Conservation (phyloP, 2,888 invertebrate genomes). For the Neoitamus cyanurus region DNA sequence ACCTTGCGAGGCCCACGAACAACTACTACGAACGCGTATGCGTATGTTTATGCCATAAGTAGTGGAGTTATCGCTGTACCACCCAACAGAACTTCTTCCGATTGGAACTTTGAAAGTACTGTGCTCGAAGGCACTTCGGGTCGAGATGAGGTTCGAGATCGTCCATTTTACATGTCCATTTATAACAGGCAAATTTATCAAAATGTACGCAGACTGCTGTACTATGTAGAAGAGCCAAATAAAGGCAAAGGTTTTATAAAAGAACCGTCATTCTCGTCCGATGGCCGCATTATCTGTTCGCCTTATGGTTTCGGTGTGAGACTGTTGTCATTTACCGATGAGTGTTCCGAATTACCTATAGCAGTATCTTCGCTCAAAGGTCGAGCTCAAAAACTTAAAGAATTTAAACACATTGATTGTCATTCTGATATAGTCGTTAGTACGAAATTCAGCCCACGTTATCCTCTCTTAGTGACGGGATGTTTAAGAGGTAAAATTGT, state of each 20-base stretch:
- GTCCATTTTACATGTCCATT: constrained; percentile 41
- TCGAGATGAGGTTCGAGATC: constrained; percentile 18
- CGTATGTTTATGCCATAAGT: constrained; percentile 65
- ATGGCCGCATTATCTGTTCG: constrained; percentile 90
- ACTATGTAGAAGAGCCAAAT: constrained; percentile 87
- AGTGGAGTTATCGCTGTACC: constrained; percentile 61
- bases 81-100: not conserved
- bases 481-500: constrained; percentile 89
- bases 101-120: constrained; percentile 8
- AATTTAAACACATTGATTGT: constrained; percentile 75
- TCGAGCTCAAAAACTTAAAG: constrained; percentile 69
- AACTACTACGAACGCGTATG: constrained; percentile 61
- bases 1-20: constrained; percentile 59
- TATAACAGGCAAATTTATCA: constrained; percentile 56
- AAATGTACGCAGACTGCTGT: constrained; percentile 82
- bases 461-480: constrained; percentile 89
- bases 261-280: constrained; percentile 89
- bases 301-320: constrained; percentile 89
- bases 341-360: constrained; percentile 82
- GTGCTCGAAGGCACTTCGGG: not conserved
- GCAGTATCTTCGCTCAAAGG: constrained; percentile 65
- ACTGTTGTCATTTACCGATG: constrained; percentile 81
- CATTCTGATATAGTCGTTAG: constrained; percentile 88
- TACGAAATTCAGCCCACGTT: constrained; percentile 88
- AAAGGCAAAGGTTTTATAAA: constrained; percentile 93